These are phyloP conservation scores for Catamblyrhynchus diadema DNA, from an alignment of 2,797 vertebrate genomes.

Conservation along the genomic window DNA sequence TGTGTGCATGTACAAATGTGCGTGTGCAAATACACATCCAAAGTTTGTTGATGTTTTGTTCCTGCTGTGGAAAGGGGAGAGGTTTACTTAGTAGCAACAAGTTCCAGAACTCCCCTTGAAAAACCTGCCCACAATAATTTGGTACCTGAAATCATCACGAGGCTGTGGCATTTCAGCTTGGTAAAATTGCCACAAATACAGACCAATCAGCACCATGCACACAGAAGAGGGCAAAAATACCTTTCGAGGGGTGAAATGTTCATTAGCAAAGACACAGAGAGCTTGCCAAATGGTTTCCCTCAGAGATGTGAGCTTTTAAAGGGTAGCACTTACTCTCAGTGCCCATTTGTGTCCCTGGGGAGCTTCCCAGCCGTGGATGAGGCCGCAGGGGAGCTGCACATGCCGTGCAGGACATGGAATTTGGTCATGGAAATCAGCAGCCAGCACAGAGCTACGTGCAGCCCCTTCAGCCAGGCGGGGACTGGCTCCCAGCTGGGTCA, in stretches of 20 bases:
- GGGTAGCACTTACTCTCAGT: neutral
- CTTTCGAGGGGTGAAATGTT: neutral
- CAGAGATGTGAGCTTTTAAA: neutral
- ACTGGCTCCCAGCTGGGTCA: neutral
- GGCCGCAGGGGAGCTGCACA: neutral
- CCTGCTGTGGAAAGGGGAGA: neutral
- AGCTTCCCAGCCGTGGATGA: neutral
- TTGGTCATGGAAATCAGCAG: neutral
- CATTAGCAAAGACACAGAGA: neutral
- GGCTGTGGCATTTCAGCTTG: neutral
- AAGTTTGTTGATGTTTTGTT: neutral
- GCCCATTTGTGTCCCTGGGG: neutral
- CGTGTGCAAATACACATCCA: neutral
- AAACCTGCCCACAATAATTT: neutral
- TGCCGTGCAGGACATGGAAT: accelerated
- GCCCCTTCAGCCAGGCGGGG: neutral
- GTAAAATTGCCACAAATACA: accelerated
- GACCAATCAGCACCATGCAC: neutral
- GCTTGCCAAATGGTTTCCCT: neutral
- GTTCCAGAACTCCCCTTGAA: neutral
- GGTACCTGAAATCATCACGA: neutral
- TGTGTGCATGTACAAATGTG: neutral
- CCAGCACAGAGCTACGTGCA: neutral
- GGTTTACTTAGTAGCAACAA: neutral
- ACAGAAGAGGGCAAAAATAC: neutral